phyloP scores from a whole-genome alignment of 2,797 vertebrate genomes.

The Halcyon badia region DNA sequence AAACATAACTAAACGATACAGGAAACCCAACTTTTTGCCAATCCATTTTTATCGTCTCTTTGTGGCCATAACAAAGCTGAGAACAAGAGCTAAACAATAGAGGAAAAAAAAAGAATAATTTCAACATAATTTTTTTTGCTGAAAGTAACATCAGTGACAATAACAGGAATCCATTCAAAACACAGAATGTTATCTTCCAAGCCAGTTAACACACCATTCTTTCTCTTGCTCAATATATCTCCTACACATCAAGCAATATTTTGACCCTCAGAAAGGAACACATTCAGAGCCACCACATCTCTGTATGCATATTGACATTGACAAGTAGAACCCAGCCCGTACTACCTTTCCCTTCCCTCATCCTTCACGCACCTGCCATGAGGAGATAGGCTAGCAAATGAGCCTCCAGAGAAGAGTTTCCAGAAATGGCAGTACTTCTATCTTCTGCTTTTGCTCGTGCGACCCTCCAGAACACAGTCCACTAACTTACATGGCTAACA shows the following conservation, averaged over 20 bases:
- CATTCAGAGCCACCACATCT: background rate
- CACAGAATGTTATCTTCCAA: constrained; percentile 50
- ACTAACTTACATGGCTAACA: background rate
- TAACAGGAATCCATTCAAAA: constrained; percentile 38
- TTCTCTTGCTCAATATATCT: background rate
- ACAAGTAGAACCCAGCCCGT: background rate
- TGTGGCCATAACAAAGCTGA: constrained; percentile 58
- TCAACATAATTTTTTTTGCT: background rate
- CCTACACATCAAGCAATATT: background rate
- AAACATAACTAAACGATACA: constrained; percentile 61
- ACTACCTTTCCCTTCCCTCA: background rate
- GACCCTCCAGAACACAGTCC: background rate
- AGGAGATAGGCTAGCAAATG: background rate
- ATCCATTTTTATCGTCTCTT: constrained; percentile 64
- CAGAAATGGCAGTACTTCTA: background rate
- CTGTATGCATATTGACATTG: background rate
- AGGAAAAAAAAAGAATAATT: constrained; percentile 5
- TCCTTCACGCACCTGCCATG: background rate
- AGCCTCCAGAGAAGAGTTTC: background rate
- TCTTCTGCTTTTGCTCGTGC: background rate
- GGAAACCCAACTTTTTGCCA: constrained; percentile 42
- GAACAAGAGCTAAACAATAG: constrained; percentile 60
- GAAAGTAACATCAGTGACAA: constrained; percentile 9
- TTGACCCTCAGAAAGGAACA: constrained; percentile 14
- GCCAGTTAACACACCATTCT: constrained; percentile 31